Conservation (phyloP, 2,113 vertebrate genomes). For the Hippocampus mohnikei region DNA sequence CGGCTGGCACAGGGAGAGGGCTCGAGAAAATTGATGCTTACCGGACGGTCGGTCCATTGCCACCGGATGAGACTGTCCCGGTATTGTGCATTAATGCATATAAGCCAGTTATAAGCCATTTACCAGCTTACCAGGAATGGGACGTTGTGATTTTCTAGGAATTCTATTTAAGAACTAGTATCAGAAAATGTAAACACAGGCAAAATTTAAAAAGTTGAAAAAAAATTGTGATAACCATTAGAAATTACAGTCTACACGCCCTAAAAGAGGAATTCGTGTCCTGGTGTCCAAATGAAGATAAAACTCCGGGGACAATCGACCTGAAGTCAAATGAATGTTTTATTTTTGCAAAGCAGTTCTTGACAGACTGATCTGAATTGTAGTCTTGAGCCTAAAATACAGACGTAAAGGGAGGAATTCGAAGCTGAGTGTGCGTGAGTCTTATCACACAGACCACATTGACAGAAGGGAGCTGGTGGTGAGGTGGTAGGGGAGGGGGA, state of each 20-base stretch:
- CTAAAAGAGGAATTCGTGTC: neutral
- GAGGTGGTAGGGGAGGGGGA: neutral
- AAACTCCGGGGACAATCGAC: neutral
- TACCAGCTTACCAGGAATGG: too few species aligned
- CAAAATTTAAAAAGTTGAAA: too few species aligned
- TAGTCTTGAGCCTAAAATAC: neutral
- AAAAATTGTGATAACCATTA: neutral
- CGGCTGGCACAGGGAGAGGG: too few species aligned
- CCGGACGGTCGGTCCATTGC: too few species aligned
- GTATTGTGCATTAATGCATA: too few species aligned
- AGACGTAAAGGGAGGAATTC: constrained; percentile 1
- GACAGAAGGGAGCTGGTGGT: constrained; percentile 16
- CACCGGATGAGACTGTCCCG: too few species aligned
- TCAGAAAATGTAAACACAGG: too few species aligned
- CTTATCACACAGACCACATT: constrained; percentile 51
- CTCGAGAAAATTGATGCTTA: too few species aligned
- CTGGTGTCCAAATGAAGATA: neutral
- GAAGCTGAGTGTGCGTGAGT: neutral
- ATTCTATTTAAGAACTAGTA: too few species aligned
- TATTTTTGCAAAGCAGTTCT: neutral
- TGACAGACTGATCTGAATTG: neutral
- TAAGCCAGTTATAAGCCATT: too few species aligned
- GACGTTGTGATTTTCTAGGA: too few species aligned
- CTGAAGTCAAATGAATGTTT: neutral
- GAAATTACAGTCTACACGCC: neutral